phyloP scores from a whole-genome alignment of 2,113 vertebrate species.

The Oncorhynchus nerka region DNA sequence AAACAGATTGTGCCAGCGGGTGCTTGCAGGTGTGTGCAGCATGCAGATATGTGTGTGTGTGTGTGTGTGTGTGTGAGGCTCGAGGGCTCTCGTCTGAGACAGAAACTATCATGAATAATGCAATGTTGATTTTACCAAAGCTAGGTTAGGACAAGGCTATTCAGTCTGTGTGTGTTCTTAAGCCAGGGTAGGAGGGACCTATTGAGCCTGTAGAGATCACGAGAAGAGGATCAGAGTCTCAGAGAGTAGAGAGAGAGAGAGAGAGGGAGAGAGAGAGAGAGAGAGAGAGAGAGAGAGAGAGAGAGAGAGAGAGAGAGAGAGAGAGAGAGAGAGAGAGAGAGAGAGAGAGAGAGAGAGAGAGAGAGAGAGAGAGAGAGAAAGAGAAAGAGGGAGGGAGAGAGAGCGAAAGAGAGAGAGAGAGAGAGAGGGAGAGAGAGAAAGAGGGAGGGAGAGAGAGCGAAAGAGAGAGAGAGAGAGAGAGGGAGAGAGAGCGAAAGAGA shows the following conservation, averaged over 20 bases:
- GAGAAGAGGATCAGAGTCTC: slow-evolving; percentile 9
- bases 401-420: too few species aligned
- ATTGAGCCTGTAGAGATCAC: slow-evolving; percentile 55
- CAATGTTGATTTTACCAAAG: slow-evolving; percentile 44
- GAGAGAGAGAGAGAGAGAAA: rapidly evolving
- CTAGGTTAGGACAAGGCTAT: background rate
- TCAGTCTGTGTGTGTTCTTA: too few species aligned
- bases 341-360: slow-evolving; percentile 2
- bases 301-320: slow-evolving; percentile 1
- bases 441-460: too few species aligned
- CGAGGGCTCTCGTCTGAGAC: slow-evolving; percentile 44
- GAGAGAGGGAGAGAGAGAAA: background rate
- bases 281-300: slow-evolving; percentile 8
- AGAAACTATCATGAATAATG: slow-evolving; percentile 64
- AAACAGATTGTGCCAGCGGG: too few species aligned
- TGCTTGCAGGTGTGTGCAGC: too few species aligned
- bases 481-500: background rate
- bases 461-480: too few species aligned
- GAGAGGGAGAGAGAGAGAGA: background rate
- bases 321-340: background rate
- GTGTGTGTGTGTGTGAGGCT: background rate
- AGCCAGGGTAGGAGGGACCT: too few species aligned
- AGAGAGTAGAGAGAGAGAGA: slow-evolving; percentile 18
- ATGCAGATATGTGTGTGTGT: background rate
- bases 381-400: too few species aligned